phyloP scores from a whole-genome alignment of 2,113 vertebrate species.

The Anser cygnoides region DNA sequence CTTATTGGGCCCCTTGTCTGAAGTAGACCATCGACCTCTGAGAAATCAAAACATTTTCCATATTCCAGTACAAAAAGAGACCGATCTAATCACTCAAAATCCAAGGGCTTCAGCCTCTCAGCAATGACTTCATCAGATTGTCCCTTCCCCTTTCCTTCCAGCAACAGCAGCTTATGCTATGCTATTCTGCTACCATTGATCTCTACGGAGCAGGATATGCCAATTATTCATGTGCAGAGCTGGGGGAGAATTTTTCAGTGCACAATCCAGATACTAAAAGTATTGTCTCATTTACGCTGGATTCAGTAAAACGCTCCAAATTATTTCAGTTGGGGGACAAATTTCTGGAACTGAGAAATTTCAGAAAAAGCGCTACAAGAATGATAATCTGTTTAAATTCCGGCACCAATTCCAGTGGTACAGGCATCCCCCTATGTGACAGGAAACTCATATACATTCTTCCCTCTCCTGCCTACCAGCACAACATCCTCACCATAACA shows the following conservation, averaged over 20 bases:
- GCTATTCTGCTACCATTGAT: not conserved
- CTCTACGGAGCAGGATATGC: not conserved
- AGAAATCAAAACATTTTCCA: not conserved
- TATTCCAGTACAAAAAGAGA: not conserved
- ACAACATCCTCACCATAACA: not conserved
- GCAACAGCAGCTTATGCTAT: not conserved
- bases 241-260: not conserved
- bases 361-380: not conserved
- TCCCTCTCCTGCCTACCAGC: not conserved
- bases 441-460: rapidly evolving
- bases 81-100: not conserved
- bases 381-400: not conserved
- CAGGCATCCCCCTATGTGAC: not conserved
- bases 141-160: not conserved
- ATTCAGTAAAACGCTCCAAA: not conserved
- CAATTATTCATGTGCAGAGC: not conserved
- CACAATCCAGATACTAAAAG: not conserved
- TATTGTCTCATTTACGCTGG: not conserved
- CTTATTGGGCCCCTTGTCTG: rapidly evolving
- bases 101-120: not conserved
- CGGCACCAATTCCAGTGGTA: not conserved
- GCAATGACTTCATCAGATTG: not conserved
- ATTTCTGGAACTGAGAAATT: not conserved
- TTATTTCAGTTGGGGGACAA: not conserved
- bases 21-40: not conserved